Evolutionary conservation across 53 echinoderm and acorn worm genomes (phyloP).

Genomic region (Pentamera pediparva): DNA sequence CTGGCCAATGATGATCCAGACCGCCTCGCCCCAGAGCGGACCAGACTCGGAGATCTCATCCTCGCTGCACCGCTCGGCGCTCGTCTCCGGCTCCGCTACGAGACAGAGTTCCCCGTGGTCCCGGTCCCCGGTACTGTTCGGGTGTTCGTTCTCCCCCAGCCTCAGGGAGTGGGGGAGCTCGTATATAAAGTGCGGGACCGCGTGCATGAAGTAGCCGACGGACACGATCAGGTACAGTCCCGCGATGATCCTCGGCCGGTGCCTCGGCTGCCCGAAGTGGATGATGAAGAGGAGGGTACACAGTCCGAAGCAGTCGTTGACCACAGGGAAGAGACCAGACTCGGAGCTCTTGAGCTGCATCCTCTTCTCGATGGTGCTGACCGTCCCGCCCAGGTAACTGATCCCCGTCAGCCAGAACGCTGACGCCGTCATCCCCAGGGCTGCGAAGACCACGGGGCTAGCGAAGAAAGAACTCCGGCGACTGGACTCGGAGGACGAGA

Average conservation of each 20-base stretch:
- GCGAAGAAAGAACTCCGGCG: neutral
- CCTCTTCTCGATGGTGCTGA: constrained; percentile 80
- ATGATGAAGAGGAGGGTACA: constrained; percentile 73
- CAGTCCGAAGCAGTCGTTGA: constrained; percentile 70
- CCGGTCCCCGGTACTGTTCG: neutral
- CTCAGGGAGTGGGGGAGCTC: constrained; percentile 17
- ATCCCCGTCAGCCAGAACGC: constrained; percentile 20
- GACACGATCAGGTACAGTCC: constrained; percentile 5
- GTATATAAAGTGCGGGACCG: constrained; percentile 27
- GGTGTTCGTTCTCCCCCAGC: neutral
- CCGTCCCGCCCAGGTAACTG: constrained; percentile 60
- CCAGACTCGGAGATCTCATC: constrained; percentile 47
- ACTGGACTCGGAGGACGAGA: neutral
- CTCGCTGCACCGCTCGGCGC: constrained; percentile 5
- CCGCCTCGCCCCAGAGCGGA: constrained; percentile 47
- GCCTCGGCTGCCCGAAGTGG: constrained; percentile 77
- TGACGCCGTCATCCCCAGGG: constrained; percentile 4
- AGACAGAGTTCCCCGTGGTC: neutral
- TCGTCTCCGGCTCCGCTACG: neutral
- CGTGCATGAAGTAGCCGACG: constrained; percentile 15
- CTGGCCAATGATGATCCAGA: constrained; percentile 79
- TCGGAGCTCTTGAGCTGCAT: constrained; percentile 83
- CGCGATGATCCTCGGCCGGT: constrained; percentile 78
- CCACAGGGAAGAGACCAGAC: constrained; percentile 63
- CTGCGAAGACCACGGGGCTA: constrained; percentile 14